phyloP scores from a whole-genome alignment of 2,888 invertebrate species.

The Megamerina dolium region DNA sequence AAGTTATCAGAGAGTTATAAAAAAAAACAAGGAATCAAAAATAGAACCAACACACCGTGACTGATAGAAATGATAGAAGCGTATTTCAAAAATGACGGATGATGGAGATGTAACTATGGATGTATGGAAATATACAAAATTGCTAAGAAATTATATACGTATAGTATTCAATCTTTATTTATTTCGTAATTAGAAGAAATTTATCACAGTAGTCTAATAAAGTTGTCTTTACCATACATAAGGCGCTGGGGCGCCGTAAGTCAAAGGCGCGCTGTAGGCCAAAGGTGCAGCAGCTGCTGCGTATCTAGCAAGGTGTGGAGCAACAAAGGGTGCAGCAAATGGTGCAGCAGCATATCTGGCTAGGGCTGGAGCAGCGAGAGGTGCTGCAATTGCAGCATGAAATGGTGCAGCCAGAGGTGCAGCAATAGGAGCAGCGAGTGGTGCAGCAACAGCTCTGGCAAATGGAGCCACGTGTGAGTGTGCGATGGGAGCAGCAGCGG shows the following conservation, averaged over 20 bases:
- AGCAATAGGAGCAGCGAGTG: slow-evolving; percentile 9
- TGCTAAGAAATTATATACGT: too few species aligned
- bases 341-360: slow-evolving; percentile 8
- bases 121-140: too few species aligned
- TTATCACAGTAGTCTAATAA: too few species aligned
- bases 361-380: slow-evolving; percentile 39
- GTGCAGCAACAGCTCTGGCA: slow-evolving; percentile 19
- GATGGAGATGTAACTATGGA: too few species aligned
- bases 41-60: too few species aligned
- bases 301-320: slow-evolving; percentile 29
- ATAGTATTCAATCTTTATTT: too few species aligned
- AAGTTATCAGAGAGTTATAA: too few species aligned
- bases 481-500: slow-evolving; percentile 6
- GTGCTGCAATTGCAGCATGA: slow-evolving; percentile 5
- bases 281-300: slow-evolving; percentile 11
- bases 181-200: too few species aligned
- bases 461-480: slow-evolving; percentile 18
- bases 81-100: too few species aligned
- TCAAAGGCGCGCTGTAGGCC: slow-evolving; percentile 8
- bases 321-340: slow-evolving; percentile 27
- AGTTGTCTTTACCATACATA: not conserved
- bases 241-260: slow-evolving; percentile 9
- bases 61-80: too few species aligned
- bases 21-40: too few species aligned
- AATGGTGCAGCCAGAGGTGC: slow-evolving; percentile 9